Conservation (phyloP, 2,113 vertebrate species). For the Scopus umbretta region DNA sequence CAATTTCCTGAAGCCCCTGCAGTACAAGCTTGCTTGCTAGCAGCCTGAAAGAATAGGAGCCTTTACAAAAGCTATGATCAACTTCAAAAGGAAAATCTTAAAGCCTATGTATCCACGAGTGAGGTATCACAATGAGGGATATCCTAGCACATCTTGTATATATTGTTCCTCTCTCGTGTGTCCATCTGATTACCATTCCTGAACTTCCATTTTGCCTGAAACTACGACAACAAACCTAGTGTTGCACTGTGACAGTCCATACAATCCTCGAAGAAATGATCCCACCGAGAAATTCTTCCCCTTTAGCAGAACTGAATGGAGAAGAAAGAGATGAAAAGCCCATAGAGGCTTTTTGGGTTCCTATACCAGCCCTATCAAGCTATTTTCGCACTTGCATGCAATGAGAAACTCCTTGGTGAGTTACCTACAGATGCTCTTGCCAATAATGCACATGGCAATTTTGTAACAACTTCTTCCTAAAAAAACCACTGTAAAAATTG, state of each 20-base stretch:
- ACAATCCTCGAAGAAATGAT: not conserved
- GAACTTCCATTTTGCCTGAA: not conserved
- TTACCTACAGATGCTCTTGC: not conserved
- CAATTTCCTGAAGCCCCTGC: not conserved
- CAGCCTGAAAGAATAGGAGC: not conserved
- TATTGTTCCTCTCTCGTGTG: not conserved
- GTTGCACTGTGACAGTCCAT: not conserved
- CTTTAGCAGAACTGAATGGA: not conserved
- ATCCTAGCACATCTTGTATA: not conserved
- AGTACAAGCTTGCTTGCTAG: not conserved
- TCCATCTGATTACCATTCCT: not conserved
- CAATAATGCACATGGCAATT: not conserved
- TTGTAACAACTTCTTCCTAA: not conserved
- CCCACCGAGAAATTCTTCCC: not conserved
- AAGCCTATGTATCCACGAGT: not conserved
- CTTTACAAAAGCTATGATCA: not conserved
- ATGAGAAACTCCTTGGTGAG: not conserved
- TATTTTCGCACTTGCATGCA: not conserved
- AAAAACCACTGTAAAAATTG: not conserved
- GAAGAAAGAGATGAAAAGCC: not conserved
- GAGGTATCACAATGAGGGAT: not conserved
- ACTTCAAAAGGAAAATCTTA: not conserved
- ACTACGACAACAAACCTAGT: not conserved
- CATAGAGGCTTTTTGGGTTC: not conserved
- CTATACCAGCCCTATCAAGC: not conserved